A percentile compares a stretch with the other conserved stretches of the same genome.
These are phyloP conservation scores for Caenorhabditis sp. DNA, from an alignment of 2,888 invertebrate genomes.

Conservation along the genomic window DNA sequence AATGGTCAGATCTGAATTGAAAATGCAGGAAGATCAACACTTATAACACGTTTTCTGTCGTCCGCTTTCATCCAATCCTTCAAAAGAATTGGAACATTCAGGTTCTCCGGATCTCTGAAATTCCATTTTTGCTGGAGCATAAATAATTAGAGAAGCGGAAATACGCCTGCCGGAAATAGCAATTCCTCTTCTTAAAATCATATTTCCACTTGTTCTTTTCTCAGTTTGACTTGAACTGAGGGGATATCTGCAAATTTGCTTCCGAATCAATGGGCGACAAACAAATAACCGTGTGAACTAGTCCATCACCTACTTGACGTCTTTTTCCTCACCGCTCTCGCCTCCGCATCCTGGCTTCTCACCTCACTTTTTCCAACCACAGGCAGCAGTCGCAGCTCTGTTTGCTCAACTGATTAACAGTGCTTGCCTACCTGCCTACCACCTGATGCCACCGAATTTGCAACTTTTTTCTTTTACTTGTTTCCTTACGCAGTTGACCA, in stretches of 20 bases:
- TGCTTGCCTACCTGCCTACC: slow-evolving; percentile 33
- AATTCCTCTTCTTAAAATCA: neutral
- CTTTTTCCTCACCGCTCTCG: slow-evolving; percentile 19
- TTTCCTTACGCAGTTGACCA: slow-evolving; percentile 39
- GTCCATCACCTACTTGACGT: slow-evolving; percentile 37
- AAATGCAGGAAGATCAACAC: too few relatives aligned
- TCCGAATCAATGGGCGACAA: slow-evolving; percentile 31
- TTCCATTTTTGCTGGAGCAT: neutral
- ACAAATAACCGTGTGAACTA: slow-evolving; percentile 44
- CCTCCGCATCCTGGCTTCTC: slow-evolving; percentile 50
- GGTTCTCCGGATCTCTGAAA: neutral
- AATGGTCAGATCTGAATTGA: too few relatives aligned
- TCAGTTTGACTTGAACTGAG: too few relatives aligned
- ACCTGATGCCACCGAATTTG: slow-evolving; percentile 43
- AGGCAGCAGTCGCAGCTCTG: slow-evolving; percentile 31
- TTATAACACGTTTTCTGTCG: too few relatives aligned
- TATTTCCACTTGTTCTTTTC: too few relatives aligned
- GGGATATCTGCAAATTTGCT: slow-evolving; percentile 17
- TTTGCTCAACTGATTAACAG: slow-evolving; percentile 58
- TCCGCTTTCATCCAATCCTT: too few relatives aligned
- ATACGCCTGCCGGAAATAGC: neutral
- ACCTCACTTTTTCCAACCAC: slow-evolving; percentile 37
- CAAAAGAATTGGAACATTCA: too few relatives aligned
- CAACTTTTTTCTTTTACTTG: slow-evolving; percentile 31
- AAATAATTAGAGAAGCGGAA: neutral